Evolutionary conservation across 1,140 invertebrate species (phyloP).

Genomic region (Drosophila lacteicornis): DNA sequence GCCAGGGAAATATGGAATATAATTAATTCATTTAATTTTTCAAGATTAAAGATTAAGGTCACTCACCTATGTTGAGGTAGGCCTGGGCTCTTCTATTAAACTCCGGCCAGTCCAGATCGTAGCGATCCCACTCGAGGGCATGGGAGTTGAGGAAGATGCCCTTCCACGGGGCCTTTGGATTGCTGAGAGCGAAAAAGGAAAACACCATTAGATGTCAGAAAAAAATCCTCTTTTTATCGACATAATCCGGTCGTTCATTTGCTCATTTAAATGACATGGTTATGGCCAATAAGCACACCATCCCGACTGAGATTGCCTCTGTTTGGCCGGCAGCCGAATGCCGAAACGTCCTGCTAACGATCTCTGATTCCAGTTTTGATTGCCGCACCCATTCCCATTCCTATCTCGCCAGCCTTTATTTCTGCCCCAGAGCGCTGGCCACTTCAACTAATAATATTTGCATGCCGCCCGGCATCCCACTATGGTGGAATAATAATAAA

Average conservation of each 20-base stretch:
- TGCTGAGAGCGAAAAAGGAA: constrained; percentile 85
- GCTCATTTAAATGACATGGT: constrained; percentile 58
- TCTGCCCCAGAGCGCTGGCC: constrained; percentile 34
- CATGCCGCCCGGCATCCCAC: constrained; percentile 41
- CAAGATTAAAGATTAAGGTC: background rate
- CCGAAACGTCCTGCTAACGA: constrained; percentile 67
- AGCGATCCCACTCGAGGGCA: constrained; percentile 88
- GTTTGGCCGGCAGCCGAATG: constrained; percentile 17
- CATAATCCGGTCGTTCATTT: constrained; percentile 53
- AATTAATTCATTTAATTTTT: background rate
- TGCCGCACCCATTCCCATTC: constrained; percentile 46
- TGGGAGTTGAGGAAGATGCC: constrained; percentile 86
- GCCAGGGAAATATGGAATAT: background rate
- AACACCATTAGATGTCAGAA: constrained; percentile 17
- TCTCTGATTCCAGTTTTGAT: constrained; percentile 73
- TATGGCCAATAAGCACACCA: constrained; percentile 40
- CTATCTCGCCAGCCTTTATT: constrained; percentile 33
- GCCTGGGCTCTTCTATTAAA: constrained; percentile 90
- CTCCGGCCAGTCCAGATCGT: constrained; percentile 91
- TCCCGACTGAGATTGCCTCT: constrained; percentile 5
- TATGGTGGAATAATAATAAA: constrained; percentile 72
- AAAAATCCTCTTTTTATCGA: constrained; percentile 46
- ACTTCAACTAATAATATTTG: constrained; percentile 77
- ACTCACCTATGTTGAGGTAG: constrained; percentile 91
- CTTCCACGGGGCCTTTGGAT: constrained; percentile 90